Percentiles rank a stretch among this genome's conserved stretches.
phyloP scores from a whole-genome alignment of 2,113 vertebrate genomes.

The Neogale vison region DNA sequence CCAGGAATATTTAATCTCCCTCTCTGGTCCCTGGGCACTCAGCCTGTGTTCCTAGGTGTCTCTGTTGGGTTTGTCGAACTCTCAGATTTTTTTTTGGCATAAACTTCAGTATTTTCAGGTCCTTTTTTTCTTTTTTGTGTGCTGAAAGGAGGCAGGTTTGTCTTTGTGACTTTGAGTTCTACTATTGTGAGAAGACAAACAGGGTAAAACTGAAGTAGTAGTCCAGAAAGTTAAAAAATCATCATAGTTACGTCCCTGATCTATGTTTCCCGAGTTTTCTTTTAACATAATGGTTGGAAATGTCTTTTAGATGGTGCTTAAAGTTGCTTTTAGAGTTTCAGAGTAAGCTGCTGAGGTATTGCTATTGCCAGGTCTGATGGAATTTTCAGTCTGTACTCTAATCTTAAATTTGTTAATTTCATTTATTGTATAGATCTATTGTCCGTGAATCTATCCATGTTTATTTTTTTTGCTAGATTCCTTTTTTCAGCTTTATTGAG shows the following conservation, averaged over 20 bases:
- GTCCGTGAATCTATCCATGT: neutral
- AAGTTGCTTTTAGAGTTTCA: neutral
- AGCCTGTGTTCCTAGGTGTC: neutral
- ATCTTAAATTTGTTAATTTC: neutral
- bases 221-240: neutral
- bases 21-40: neutral
- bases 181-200: neutral
- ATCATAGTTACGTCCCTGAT: neutral
- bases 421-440: neutral
- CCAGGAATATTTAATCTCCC: neutral
- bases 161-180: neutral
- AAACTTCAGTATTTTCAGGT: neutral
- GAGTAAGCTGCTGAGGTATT: neutral
- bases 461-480: neutral
- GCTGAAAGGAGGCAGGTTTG: neutral
- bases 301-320: neutral
- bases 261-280: neutral
- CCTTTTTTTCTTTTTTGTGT: neutral
- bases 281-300: neutral
- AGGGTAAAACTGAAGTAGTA: neutral
- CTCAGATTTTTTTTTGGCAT: neutral
- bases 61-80: neutral
- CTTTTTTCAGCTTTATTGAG: neutral
- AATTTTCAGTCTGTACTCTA: neutral
- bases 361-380: neutral